Percentiles rank a stretch among this genome's conserved stretches.
phyloP scores from a whole-genome alignment of 92 coral and sea anemone genomes.

The Chrysogorgia sp. region DNA sequence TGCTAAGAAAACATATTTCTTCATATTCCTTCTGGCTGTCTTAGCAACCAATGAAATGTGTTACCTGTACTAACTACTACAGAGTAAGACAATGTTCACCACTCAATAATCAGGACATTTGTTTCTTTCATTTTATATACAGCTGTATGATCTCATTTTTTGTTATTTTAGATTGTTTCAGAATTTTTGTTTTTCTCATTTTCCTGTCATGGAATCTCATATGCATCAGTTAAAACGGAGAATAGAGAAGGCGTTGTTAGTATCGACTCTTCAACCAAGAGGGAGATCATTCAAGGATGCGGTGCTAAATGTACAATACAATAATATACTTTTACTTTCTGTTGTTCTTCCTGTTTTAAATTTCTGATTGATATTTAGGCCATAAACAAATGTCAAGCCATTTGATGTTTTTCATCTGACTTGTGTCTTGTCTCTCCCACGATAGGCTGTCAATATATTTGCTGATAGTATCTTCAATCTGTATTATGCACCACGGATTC shows the following conservation, averaged over 20 bases:
- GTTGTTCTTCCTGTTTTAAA: neutral
- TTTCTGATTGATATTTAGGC: too few relatives aligned
- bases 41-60: too few relatives aligned
- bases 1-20: too few relatives aligned
- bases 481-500: slow-evolving; percentile 82
- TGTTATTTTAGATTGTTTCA: slow-evolving; percentile 76
- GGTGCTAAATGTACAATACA: slow-evolving; percentile 66
- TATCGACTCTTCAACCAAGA: slow-evolving; percentile 29
- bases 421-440: too few relatives aligned
- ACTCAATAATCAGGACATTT: too few relatives aligned
- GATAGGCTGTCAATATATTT: slow-evolving; percentile 82
- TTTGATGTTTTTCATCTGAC: neutral
- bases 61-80: too few relatives aligned
- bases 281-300: slow-evolving; percentile 74
- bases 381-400: too few relatives aligned
- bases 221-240: slow-evolving; percentile 73
- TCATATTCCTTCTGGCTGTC: too few relatives aligned
- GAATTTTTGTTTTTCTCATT: slow-evolving; percentile 91
- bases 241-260: slow-evolving; percentile 81
- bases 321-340: neutral
- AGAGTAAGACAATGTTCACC: too few relatives aligned
- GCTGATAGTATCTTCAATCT: slow-evolving; percentile 64
- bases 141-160: neutral
- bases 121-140: too few relatives aligned
- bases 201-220: slow-evolving; percentile 89